phyloP scores from a whole-genome alignment of 2,113 vertebrate genomes.

The Maccullochella peelii region DNA sequence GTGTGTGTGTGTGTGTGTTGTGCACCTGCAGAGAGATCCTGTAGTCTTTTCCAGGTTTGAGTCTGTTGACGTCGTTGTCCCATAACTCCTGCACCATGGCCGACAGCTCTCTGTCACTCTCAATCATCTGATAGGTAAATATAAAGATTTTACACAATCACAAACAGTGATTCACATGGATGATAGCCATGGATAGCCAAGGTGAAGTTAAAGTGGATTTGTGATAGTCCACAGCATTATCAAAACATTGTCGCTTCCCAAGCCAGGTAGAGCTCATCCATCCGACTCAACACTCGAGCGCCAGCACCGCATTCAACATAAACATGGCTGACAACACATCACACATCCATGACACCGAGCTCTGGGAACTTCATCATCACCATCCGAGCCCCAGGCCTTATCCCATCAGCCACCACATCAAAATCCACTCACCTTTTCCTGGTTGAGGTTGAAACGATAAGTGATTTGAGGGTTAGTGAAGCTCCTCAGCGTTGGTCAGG shows the following conservation, averaged over 20 bases:
- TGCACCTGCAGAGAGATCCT: slow-evolving; percentile 85
- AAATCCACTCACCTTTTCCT: slow-evolving; percentile 65
- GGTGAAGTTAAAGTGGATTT: background rate
- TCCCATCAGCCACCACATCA: slow-evolving; percentile 24
- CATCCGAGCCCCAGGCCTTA: background rate
- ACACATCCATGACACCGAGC: slow-evolving; percentile 5
- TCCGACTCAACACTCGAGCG: background rate
- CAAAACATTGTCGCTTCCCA: slow-evolving; percentile 22
- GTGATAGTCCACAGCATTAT: background rate
- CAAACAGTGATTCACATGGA: background rate
- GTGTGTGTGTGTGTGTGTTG: background rate
- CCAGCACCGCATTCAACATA: slow-evolving; percentile 13
- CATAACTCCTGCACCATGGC: slow-evolving; percentile 84
- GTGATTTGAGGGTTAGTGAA: slow-evolving; percentile 10
- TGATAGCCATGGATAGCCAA: too few relatives aligned
- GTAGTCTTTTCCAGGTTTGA: slow-evolving; percentile 86
- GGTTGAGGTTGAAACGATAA: background rate
- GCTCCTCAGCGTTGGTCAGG: slow-evolving; percentile 38
- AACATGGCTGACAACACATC: slow-evolving; percentile 25
- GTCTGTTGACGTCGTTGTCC: slow-evolving; percentile 85
- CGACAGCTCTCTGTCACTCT: slow-evolving; percentile 82
- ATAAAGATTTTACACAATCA: background rate
- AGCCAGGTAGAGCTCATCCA: background rate
- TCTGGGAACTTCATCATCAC: background rate
- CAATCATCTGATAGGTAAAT: slow-evolving; percentile 69